Evolutionary conservation across 2,797 vertebrate genomes (phyloP), one percentile per base, ranked within the genome.

Genomic region (Spatula clypeata): DNA sequence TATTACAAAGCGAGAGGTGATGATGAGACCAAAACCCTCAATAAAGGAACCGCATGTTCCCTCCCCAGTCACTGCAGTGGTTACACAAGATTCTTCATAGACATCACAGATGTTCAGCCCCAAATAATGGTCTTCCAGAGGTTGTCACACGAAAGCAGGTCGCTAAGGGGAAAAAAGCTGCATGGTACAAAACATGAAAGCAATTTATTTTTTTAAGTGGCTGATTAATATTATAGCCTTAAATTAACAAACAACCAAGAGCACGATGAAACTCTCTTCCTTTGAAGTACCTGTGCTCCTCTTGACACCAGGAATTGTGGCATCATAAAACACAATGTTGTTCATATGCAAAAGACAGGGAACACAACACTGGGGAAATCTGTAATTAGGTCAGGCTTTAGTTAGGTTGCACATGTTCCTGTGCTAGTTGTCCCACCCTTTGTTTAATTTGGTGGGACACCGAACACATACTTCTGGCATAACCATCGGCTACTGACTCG

Each of bases 261-360:
- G 18, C 4, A 11, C 1, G 4, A 80, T 24, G 36, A 8, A 34
- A 47, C 8, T 14, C 32, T 36, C 21, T 15, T 79, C 53, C 24
- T 67, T 67, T 67, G 79, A 79, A 82, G 47, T 10, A 70, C 16
- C 66, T 13, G 36, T 69, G 40, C 2, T 19, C 10, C 47, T 70
- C 34, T 15, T 40, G 57, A 58, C 15, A 21, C 58, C 60, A 40
- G 0, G 27, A 88, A 40, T 0, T 0, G 6, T 3, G 47, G 5
- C 17, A 20, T n/a, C 54, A 73, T 6, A 72, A 72, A 88, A 47
- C 31, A 71, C 16, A 55, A 26, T 26, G 21, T 0, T 23, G 21
- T 1, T 13, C 45, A 29, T 1, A 1, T 13, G 18, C 12, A 71
- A 88, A 82, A 57, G 32, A 71, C 36, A 92, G 36, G 23, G 40